Conservation (phyloP, 2,797 vertebrate species). For the Sebastes elongatus region DNA sequence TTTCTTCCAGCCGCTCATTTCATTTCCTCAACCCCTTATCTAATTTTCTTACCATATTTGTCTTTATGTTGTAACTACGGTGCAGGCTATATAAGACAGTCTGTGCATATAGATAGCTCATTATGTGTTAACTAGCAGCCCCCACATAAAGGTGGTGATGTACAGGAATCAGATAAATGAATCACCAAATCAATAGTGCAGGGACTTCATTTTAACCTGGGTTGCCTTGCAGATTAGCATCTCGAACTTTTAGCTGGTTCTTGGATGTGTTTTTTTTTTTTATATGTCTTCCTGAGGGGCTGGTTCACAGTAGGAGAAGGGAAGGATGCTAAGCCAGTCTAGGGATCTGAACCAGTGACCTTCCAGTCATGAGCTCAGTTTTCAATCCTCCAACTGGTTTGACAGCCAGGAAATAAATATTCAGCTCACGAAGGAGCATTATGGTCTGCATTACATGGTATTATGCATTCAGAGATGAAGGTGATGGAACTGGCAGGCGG, state of each 20-base stretch:
- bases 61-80: slow-evolving; percentile 36
- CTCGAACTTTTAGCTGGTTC: slow-evolving; percentile 1
- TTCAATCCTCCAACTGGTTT: background rate
- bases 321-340: background rate
- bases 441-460: slow-evolving; percentile 17
- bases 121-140: slow-evolving; percentile 57
- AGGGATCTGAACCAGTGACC: slow-evolving; percentile 5
- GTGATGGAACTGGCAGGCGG: slow-evolving; percentile 18
- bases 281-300: background rate
- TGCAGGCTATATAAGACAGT: slow-evolving; percentile 3
- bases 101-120: slow-evolving; percentile 74
- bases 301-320: slow-evolving; percentile 1
- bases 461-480: slow-evolving; percentile 14
- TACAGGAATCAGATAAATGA: slow-evolving; percentile 65
- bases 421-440: slow-evolving; percentile 18
- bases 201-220: slow-evolving; percentile 64
- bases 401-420: slow-evolving; percentile 14
- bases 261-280: slow-evolving; percentile 3
- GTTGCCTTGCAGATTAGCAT: slow-evolving; percentile 41
- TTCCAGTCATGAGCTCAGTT: background rate
- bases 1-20: background rate
- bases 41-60: slow-evolving; percentile 11
- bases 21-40: slow-evolving; percentile 11
- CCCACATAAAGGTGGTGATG: slow-evolving; percentile 53
- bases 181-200: slow-evolving; percentile 58